phyloP scores from a whole-genome alignment of 2,888 invertebrate species.

The Dichetophora obliterata region DNA sequence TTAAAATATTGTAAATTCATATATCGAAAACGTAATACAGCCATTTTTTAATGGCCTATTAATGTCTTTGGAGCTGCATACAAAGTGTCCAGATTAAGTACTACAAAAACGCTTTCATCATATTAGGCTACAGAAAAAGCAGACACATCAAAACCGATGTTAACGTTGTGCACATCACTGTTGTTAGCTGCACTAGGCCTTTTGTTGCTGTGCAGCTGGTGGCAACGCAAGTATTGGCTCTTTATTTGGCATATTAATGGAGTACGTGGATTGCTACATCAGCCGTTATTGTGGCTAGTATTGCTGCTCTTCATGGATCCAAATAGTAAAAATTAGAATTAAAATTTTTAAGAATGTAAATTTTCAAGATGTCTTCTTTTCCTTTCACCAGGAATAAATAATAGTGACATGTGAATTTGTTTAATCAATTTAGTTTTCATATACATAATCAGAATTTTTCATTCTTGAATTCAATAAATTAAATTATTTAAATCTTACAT shows the following conservation, averaged over 20 bases:
- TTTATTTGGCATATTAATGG: constrained; percentile 66
- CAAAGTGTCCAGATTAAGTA: constrained; percentile 28
- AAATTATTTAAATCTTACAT: no score
- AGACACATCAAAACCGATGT: not conserved
- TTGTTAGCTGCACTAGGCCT: constrained; percentile 30
- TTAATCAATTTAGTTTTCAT: no score
- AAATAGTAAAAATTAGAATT: constrained; percentile 55
- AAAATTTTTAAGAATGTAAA: not conserved
- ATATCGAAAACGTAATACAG: not conserved
- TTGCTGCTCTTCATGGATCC: constrained; percentile 62
- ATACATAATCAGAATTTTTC: no score
- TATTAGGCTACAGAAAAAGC: not conserved
- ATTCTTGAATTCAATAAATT: no score
- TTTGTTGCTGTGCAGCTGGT: not conserved
- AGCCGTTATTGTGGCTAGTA: constrained; percentile 63
- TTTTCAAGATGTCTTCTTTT: no score
- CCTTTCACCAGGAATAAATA: no score
- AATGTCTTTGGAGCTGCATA: constrained; percentile 19
- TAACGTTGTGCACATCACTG: not conserved
- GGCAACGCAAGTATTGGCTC: constrained; percentile 62
- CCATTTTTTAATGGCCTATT: not conserved
- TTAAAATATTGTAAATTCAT: not conserved
- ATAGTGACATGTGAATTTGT: no score
- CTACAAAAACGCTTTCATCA: not conserved
- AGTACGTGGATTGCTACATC: constrained; percentile 61